Evolutionary conservation across 2,113 vertebrate species (phyloP).

Genomic region (Crotalus helleri): DNA sequence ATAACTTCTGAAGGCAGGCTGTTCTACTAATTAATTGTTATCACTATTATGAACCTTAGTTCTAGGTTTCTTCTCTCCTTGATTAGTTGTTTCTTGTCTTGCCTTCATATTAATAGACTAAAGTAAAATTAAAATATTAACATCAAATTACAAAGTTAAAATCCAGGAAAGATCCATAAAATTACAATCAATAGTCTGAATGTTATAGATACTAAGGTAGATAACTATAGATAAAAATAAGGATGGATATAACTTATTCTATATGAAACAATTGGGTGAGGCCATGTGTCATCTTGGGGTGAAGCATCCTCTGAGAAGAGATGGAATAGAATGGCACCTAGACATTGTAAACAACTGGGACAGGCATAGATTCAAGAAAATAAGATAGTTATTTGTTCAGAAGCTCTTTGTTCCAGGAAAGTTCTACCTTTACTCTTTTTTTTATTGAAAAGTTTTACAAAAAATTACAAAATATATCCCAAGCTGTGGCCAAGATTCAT

Average conservation of each 20-base stretch:
- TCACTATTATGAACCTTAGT: background rate
- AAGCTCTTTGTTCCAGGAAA: background rate
- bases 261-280: background rate
- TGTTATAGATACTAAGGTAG: background rate
- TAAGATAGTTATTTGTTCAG: background rate
- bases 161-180: background rate
- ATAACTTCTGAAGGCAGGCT: background rate
- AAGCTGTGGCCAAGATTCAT: background rate
- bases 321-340: background rate
- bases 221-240: background rate
- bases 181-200: background rate
- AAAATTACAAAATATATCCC: background rate
- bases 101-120: background rate
- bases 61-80: background rate
- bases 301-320: background rate
- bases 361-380: background rate
- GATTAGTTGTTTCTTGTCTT: background rate
- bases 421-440: background rate
- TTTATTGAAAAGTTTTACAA: no score
- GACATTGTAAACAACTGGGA: background rate
- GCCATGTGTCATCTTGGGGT: background rate
- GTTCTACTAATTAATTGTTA: background rate
- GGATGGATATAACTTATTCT: background rate
- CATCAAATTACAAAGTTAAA: background rate
- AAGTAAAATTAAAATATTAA: background rate